phyloP scores from a whole-genome alignment of 2,113 vertebrate species.

The Lampris incognitus region DNA sequence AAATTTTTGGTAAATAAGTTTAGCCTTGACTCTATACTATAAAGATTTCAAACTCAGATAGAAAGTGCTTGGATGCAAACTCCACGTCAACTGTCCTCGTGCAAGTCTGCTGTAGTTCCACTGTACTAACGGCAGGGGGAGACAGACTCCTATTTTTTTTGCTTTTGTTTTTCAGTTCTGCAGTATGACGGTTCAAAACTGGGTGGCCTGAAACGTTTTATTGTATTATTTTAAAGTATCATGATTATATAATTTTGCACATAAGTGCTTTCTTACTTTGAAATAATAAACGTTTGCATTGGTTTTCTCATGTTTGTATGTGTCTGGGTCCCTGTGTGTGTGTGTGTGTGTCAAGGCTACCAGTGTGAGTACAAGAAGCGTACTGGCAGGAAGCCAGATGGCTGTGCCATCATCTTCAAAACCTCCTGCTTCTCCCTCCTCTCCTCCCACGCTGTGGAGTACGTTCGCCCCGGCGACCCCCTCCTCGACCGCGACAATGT shows the following conservation, averaged over 20 bases:
- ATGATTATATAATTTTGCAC: no score
- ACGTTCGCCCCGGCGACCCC: slow-evolving; percentile 85
- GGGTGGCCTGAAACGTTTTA: no score
- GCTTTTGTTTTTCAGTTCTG: background rate
- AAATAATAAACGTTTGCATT: background rate
- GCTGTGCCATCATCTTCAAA: slow-evolving; percentile 93
- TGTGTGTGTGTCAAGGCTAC: slow-evolving; percentile 84
- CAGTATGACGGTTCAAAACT: no score
- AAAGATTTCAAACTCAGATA: no score
- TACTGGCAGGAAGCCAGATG: slow-evolving; percentile 93
- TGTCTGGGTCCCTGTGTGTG: background rate
- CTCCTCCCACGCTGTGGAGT: slow-evolving; percentile 90
- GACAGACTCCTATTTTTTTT: background rate
- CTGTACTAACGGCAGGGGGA: background rate
- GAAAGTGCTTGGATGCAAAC: no score
- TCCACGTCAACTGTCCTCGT: no score
- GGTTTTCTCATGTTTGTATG: background rate
- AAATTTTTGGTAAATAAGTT: no score
- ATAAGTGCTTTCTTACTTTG: no score
- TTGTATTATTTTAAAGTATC: no score
- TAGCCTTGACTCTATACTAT: no score
- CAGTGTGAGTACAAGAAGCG: slow-evolving; percentile 95
- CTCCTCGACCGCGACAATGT: slow-evolving; percentile 97
- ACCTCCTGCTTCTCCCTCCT: slow-evolving; percentile 88
- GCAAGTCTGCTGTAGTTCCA: background rate